These are phyloP conservation scores for Neotragus moschatus DNA, from an alignment of 2,113 vertebrate genomes.

Conservation along the genomic window DNA sequence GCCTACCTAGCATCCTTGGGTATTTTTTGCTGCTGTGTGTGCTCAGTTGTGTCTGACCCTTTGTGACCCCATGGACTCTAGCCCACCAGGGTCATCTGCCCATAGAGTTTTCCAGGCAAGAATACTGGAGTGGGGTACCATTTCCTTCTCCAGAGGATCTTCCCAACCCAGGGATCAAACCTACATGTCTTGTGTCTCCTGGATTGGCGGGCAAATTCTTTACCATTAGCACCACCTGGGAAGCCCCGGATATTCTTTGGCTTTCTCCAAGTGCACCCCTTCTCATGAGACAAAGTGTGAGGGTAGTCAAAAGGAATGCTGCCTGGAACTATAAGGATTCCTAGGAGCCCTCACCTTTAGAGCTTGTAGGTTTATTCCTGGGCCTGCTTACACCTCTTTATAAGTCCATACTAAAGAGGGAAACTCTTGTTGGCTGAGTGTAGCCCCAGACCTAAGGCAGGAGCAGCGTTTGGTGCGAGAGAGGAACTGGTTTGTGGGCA, in stretches of 20 bases:
- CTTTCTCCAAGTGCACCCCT: not conserved
- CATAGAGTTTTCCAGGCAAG: not conserved
- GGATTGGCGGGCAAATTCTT: not conserved
- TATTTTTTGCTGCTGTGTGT: not conserved
- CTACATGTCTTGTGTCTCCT: not conserved
- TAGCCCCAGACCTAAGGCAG: not conserved
- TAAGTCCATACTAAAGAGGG: not conserved
- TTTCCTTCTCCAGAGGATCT: not conserved
- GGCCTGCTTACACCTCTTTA: not conserved
- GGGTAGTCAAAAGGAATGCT: not conserved
- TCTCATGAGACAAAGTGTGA: not conserved
- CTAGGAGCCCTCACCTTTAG: not conserved
- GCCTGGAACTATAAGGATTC: not conserved
- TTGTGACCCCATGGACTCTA: not conserved
- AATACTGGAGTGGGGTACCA: not conserved
- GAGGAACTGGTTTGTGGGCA: not conserved
- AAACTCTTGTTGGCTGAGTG: not conserved
- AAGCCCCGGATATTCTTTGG: not conserved
- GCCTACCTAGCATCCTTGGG: not conserved
- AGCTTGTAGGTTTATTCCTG: no score
- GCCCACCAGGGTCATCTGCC: not conserved
- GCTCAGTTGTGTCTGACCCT: not conserved
- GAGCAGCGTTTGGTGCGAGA: not conserved
- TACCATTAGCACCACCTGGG: not conserved
- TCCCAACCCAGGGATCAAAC: not conserved